Conservation (phyloP, 2,888 invertebrate species). For the Drosophila koepferae region DNA sequence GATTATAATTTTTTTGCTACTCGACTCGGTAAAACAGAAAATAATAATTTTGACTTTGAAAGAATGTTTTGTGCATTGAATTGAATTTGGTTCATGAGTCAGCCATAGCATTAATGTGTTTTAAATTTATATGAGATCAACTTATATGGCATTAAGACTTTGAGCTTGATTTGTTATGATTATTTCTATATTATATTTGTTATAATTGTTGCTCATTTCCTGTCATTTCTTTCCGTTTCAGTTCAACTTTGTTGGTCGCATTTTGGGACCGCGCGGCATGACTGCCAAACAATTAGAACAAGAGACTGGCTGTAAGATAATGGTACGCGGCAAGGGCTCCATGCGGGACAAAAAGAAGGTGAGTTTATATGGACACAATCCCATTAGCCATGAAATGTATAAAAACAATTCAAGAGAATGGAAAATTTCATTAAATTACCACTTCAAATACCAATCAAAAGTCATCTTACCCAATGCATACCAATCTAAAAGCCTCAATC, state of each 20-base stretch:
- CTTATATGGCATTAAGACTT: slow-evolving; percentile 51
- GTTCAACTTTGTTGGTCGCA: slow-evolving; percentile 99
- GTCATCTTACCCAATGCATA: slow-evolving; percentile 32
- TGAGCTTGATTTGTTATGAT: slow-evolving; percentile 48
- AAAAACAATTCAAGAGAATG: neutral
- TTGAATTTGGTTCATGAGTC: slow-evolving; percentile 45
- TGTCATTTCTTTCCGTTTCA: slow-evolving; percentile 87
- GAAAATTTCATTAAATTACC: slow-evolving; percentile 13
- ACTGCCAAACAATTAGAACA: slow-evolving; percentile 99
- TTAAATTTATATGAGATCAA: slow-evolving; percentile 64
- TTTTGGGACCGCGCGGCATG: slow-evolving; percentile 99
- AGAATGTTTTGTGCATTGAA: slow-evolving; percentile 53
- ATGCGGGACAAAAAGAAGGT: slow-evolving; percentile 99
- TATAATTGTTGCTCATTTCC: slow-evolving; percentile 67
- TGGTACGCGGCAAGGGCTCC: slow-evolving; percentile 99
- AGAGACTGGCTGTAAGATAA: slow-evolving; percentile 99
- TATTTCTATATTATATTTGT: slow-evolving; percentile 13
- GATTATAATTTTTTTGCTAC: slow-evolving; percentile 4
- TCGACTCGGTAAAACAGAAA: neutral
- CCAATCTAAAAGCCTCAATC: slow-evolving; percentile 33
- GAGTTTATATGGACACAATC: slow-evolving; percentile 79
- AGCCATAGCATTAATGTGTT: slow-evolving; percentile 59
- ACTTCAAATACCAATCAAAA: slow-evolving; percentile 15
- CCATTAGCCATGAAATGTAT: slow-evolving; percentile 1
- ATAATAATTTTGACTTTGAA: slow-evolving; percentile 75